Percentiles rank a stretch among this genome's conserved stretches.
Conservation (phyloP, 1,140 invertebrate genomes). For the Ladona fulva region DNA sequence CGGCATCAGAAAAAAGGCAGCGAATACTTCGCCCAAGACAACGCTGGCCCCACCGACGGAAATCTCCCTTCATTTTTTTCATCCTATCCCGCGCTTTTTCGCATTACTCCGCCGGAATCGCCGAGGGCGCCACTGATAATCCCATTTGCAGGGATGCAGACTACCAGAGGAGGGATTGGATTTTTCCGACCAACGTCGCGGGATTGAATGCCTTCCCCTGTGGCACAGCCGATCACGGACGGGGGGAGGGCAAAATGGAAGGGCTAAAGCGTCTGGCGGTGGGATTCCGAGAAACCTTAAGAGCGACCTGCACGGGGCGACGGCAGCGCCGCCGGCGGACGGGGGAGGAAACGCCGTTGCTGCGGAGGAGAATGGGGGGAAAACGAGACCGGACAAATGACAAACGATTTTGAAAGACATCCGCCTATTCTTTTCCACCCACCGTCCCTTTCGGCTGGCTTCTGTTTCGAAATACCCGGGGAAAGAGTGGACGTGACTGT, state of each 20-base stretch:
- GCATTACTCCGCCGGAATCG: neutral
- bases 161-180: neutral
- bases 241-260: neutral
- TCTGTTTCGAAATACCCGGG: neutral
- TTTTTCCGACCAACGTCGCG: neutral
- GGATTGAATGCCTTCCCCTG: neutral
- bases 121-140: neutral
- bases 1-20: neutral
- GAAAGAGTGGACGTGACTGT: neutral
- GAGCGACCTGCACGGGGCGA: no score
- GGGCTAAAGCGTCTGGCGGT: neutral
- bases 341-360: neutral
- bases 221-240: neutral
- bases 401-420: constrained; percentile 10
- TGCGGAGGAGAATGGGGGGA: no score
- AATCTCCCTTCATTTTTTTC: no score
- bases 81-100: no score
- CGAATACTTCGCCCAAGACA: neutral
- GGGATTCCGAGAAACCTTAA: neutral
- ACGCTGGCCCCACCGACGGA: neutral
- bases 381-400: constrained; percentile 4
- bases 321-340: neutral
- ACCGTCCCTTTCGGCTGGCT: neutral
- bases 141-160: neutral
- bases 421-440: neutral